phyloP scores from a whole-genome alignment of 2,888 invertebrate species.

The Aradus depressus region DNA sequence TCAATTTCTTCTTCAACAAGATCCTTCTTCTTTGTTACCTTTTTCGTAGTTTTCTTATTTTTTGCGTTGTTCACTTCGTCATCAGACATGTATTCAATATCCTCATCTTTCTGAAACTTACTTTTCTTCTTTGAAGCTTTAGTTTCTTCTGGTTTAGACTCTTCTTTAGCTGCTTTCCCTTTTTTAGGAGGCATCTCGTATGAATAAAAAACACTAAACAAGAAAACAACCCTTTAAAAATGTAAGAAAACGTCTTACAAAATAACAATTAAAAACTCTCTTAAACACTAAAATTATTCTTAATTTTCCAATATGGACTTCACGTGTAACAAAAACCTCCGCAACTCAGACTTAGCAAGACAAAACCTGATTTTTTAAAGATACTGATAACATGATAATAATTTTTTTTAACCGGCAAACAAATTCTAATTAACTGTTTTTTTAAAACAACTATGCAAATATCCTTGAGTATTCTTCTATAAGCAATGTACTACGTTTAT shows the following conservation, averaged over 20 bases:
- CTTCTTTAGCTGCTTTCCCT: slow-evolving; percentile 13
- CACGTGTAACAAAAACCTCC: too few relatives aligned
- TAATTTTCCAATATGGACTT: too few relatives aligned
- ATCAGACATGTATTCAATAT: background rate
- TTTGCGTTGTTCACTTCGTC: slow-evolving; percentile 9
- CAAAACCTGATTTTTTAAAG: too few relatives aligned
- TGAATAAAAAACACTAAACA: background rate
- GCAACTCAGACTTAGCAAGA: too few relatives aligned
- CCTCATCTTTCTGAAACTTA: slow-evolving; percentile 8
- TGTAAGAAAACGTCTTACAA: background rate
- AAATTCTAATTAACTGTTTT: too few relatives aligned
- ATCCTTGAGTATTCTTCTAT: too few relatives aligned
- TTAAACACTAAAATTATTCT: too few relatives aligned
- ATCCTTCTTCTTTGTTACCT: slow-evolving; percentile 30
- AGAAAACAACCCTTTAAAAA: background rate
- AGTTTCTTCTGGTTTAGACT: background rate
- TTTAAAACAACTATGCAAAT: too few relatives aligned
- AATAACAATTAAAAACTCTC: background rate
- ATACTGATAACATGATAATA: too few relatives aligned
- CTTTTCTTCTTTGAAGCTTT: slow-evolving; percentile 8
- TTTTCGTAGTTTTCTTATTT: slow-evolving; percentile 24
- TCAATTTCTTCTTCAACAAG: slow-evolving; percentile 1
- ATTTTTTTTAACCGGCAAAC: too few relatives aligned
- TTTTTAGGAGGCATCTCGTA: slow-evolving; percentile 12
- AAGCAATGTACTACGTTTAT: too few relatives aligned